phyloP scores from a whole-genome alignment of 1,140 invertebrate genomes.

The Hycleus cichorii region DNA sequence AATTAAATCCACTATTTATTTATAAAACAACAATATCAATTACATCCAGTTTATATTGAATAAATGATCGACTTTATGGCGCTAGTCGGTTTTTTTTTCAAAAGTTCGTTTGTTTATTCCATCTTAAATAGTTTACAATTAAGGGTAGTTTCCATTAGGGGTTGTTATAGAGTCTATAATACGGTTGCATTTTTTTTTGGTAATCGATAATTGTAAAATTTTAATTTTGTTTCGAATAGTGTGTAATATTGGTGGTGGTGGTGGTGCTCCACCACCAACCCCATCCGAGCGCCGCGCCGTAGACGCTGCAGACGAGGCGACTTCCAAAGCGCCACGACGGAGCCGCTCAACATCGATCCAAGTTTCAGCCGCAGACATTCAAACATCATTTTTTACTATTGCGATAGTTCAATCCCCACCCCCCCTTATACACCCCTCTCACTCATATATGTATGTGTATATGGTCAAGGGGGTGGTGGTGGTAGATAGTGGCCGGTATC shows the following conservation, averaged over 20 bases:
- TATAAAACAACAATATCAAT: conserved; percentile 12
- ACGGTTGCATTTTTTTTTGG: too few relatives aligned
- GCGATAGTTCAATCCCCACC: conserved; percentile 18
- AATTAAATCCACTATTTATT: neutral
- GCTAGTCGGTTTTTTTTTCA: neutral
- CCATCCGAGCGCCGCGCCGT: neutral
- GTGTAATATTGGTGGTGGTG: neutral
- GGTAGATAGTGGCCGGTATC: too few relatives aligned
- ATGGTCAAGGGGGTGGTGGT: too few relatives aligned
- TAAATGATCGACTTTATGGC: too few relatives aligned
- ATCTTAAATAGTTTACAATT: neutral
- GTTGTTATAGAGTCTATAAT: too few relatives aligned
- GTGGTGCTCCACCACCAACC: neutral
- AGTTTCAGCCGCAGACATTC: conserved; percentile 20
- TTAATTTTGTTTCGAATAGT: neutral
- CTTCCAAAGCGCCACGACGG: conserved; percentile 19
- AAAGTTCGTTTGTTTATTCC: neutral
- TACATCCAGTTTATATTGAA: conserved; percentile 16
- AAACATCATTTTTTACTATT: conserved; percentile 28
- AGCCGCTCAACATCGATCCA: conserved; percentile 16
- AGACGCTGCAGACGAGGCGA: conserved; percentile 17
- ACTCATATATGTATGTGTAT: neutral
- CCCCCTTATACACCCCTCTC: neutral
- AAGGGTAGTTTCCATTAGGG: too few relatives aligned
- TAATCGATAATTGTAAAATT: neutral